These are phyloP conservation scores for Troilus luridus DNA, from an alignment of 2,888 invertebrate species.

Conservation along the genomic window DNA sequence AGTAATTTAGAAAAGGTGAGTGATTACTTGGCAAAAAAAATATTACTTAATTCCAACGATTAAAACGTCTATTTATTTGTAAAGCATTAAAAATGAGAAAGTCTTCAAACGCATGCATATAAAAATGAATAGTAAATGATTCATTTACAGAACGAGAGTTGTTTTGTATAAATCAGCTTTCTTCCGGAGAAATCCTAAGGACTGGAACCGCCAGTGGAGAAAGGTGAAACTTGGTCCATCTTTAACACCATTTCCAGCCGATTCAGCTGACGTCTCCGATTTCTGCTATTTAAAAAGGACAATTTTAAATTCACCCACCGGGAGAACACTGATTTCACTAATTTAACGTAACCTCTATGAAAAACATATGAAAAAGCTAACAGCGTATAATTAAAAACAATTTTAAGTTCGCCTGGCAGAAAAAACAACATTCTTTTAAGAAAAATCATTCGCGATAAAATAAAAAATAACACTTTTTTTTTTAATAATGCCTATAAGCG, in stretches of 20 bases:
- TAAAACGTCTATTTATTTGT: neutral
- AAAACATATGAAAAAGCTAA: neutral
- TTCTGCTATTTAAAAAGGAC: neutral
- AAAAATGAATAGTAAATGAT: neutral
- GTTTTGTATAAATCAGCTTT: conserved; percentile 22
- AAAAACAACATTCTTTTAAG: too few relatives aligned
- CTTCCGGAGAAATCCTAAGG: conserved; percentile 34
- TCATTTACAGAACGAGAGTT: neutral
- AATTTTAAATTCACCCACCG: neutral
- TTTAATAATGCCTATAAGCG: too few relatives aligned
- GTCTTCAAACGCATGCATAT: neutral
- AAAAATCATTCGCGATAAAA: too few relatives aligned
- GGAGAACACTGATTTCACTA: neutral
- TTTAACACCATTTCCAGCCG: conserved; percentile 28
- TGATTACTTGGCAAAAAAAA: neutral
- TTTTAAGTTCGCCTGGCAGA: too few relatives aligned
- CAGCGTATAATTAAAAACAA: too few relatives aligned
- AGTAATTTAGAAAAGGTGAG: neutral
- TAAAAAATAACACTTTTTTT: too few relatives aligned
- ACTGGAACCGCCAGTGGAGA: neutral
- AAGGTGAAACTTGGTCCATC: conserved; percentile 42
- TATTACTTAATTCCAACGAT: too few relatives aligned
- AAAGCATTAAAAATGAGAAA: neutral
- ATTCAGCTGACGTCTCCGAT: neutral
- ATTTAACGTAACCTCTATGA: neutral